Base-by-base conservation (phyloP, 1,140 invertebrate genomes). In the Listronotus bonariensis region DNA sequence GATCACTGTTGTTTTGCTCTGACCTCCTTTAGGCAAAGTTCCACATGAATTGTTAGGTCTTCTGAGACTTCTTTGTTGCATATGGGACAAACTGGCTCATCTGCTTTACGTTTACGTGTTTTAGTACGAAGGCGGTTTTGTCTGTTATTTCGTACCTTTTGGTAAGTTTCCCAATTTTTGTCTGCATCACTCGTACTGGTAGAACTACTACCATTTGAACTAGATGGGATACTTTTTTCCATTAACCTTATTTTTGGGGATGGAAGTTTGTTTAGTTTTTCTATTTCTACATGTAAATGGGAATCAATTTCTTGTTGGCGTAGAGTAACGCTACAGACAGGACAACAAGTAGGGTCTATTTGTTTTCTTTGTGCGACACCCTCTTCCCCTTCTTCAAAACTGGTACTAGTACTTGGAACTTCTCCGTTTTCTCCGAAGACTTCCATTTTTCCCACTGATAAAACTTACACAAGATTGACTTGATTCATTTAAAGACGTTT, bases 1-100 rank as follows among this genome's bases (percentile, higher is more conserved):
- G 52, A 57, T 89, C 87, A 53, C 87, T 83, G 80, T 78, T 76
- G 68, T 77, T 84, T 34, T 80, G 78, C 64, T 83, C 82, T 43
- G 79, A 79, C 49, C 75, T 75, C 43, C 85, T 78, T n/a, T 6
- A 93, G 78, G 74, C 91, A 94, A 36, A 85, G 75, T 71, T 92
- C 91, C 0, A 91, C 90, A 78, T 93, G 92, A 46, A 86, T 81
- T 72, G 91, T 90, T 4, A 93, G 82, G 72, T 92, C 89, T 65
- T 91, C 86, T 6, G 85, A 79, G 3, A 83, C 85, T 17, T 82
- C 83, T 58, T 88, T 85, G 70, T 84, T 90, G 74, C 92, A 93
- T 15, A 93, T 86, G 3, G 92, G 91, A 77, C 92, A 93, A 0
- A 83, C 7, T 15, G 54, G 45, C 74, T 89, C 82, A 72, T 87